These are phyloP conservation scores for Spermophilus dauricus DNA, from an alignment of 2,113 vertebrate genomes.

Conservation along the genomic window DNA sequence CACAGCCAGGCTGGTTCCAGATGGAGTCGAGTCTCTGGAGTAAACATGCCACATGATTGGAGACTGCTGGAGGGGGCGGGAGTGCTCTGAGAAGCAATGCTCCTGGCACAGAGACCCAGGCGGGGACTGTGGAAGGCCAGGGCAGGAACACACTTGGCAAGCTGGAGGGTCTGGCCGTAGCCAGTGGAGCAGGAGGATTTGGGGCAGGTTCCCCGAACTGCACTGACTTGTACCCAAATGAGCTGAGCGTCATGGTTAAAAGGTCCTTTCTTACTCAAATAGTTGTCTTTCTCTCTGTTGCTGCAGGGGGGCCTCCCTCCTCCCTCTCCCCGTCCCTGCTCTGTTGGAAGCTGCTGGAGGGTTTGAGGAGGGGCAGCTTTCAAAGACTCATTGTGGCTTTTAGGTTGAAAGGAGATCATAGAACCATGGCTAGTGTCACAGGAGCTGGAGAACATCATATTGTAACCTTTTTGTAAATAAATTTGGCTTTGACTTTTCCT, in stretches of 20 bases:
- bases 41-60: no score
- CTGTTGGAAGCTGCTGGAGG: background rate
- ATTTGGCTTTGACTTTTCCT: background rate
- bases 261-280: background rate
- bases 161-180: background rate
- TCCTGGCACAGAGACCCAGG: background rate
- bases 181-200: background rate
- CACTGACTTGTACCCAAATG: background rate
- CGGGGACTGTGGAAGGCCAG: background rate
- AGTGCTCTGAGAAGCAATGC: background rate
- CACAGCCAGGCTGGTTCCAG: background rate
- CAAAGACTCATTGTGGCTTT: background rate
- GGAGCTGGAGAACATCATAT: background rate
- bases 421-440: background rate
- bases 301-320: background rate
- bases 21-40: background rate
- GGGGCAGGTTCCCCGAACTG: background rate
- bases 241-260: background rate
- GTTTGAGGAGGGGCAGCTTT: background rate
- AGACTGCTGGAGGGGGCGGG: accelerated
- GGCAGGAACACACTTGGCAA: background rate
- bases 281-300: background rate
- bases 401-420: background rate
- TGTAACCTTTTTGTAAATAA: background rate
- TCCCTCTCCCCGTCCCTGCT: no score